Percentiles rank a stretch among this genome's conserved stretches.
Evolutionary conservation across 2,113 vertebrate genomes (phyloP).

Genomic region (Anarrhichthys ocellatus): DNA sequence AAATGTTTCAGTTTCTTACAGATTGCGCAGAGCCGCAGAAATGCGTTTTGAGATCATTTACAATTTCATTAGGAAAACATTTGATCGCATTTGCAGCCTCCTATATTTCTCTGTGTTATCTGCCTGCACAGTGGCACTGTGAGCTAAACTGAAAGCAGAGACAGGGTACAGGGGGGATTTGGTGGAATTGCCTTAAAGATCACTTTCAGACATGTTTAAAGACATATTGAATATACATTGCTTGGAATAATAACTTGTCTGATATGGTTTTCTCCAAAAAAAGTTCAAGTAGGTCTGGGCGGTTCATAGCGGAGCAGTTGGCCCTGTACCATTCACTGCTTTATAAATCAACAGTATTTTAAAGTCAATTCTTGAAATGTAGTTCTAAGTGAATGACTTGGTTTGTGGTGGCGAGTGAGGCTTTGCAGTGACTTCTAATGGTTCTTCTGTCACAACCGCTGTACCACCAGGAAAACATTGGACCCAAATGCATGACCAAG

Average conservation of each 20-base stretch:
- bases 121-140: slow-evolving; percentile 7
- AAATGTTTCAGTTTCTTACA: slow-evolving; percentile 59
- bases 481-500: background rate
- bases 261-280: background rate
- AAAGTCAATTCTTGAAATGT: background rate
- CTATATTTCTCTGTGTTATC: slow-evolving; percentile 45
- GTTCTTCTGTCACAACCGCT: background rate
- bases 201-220: background rate
- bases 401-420: background rate
- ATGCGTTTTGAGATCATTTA: slow-evolving; percentile 59
- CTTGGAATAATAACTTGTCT: background rate
- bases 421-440: too few relatives aligned
- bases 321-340: background rate
- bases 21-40: slow-evolving; percentile 39
- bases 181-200: background rate
- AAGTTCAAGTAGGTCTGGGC: background rate
- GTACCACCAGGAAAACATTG: background rate
- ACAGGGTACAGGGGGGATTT: background rate
- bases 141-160: slow-evolving; percentile 2
- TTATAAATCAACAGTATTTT: background rate
- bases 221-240: background rate
- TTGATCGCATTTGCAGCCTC: slow-evolving; percentile 32
- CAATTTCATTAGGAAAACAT: slow-evolving; percentile 62
- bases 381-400: background rate
- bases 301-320: background rate